phyloP scores from a whole-genome alignment of 2,797 vertebrate species.

The Neoniphon sammara region DNA sequence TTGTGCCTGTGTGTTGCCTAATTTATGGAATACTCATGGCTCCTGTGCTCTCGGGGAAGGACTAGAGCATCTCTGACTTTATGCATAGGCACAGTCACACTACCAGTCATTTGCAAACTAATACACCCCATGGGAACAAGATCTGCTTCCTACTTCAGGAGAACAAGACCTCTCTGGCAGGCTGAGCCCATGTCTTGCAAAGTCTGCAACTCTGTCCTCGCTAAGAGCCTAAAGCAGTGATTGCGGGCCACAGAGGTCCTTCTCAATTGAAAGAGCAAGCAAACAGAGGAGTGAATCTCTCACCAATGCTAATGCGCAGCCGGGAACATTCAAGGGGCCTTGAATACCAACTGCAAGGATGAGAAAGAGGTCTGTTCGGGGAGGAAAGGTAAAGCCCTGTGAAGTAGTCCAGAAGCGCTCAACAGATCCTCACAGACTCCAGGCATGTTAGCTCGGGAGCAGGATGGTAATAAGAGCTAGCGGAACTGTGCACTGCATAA shows the following conservation, averaged over 20 bases:
- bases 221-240: constrained; percentile 54
- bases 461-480: constrained; percentile 75
- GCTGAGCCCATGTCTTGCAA: constrained; percentile 59
- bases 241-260: constrained; percentile 57
- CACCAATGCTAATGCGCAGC: constrained; percentile 73
- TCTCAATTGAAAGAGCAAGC: constrained; percentile 59
- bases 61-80: constrained; percentile 64
- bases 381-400: constrained; percentile 70
- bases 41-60: constrained; percentile 60
- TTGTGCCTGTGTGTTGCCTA: constrained; percentile 55
- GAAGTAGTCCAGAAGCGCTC: constrained; percentile 66
- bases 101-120: constrained; percentile 78
- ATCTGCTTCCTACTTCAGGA: constrained; percentile 59
- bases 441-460: constrained; percentile 67
- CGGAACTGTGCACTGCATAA: constrained; percentile 78
- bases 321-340: constrained; percentile 66
- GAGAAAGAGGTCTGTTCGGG: constrained; percentile 72
- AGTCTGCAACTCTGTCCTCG: constrained; percentile 49
- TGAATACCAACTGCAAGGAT: constrained; percentile 67
- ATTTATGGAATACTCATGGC: constrained; percentile 73
- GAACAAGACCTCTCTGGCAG: constrained; percentile 56
- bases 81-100: constrained; percentile 63
- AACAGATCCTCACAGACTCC: constrained; percentile 70
- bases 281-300: constrained; percentile 61
- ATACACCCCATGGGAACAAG: constrained; percentile 59